Conservation (phyloP, 2,113 vertebrate species). For the Nothocercus julius region DNA sequence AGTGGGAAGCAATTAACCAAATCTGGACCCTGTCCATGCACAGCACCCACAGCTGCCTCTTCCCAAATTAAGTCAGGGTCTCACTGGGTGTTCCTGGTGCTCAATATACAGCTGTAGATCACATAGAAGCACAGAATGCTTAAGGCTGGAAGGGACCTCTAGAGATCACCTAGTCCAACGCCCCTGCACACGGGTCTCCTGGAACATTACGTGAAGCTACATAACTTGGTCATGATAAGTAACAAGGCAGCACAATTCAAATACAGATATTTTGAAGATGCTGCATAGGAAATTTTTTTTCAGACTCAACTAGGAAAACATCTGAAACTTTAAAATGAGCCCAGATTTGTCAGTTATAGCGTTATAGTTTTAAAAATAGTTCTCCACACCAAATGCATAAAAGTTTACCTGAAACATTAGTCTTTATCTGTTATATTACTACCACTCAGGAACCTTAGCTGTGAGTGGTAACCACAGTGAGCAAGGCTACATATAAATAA, state of each 20-base stretch:
- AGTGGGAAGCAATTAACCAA: not conserved
- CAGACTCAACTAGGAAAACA: not conserved
- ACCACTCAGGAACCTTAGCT: not conserved
- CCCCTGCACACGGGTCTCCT: not conserved
- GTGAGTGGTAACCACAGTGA: not conserved
- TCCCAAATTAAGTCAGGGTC: not conserved
- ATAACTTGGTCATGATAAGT: not conserved
- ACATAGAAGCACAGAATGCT: not conserved
- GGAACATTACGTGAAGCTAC: not conserved
- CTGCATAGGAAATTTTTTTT: not conserved
- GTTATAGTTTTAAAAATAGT: constrained; percentile 19
- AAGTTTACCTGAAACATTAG: constrained; percentile 41
- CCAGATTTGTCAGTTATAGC: constrained; percentile 34
- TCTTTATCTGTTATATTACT: constrained; percentile 4
- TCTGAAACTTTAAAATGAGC: constrained; percentile 25
- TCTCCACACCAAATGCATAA: not conserved
- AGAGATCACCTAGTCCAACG: no score
- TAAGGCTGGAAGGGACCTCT: no score
- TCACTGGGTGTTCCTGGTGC: not conserved
- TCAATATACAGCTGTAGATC: not conserved
- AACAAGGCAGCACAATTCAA: not conserved
- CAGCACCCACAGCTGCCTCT: not conserved
- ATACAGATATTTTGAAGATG: constrained; percentile 4
- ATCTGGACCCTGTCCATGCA: not conserved
- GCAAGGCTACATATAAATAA: constrained; percentile 5